phyloP scores from a whole-genome alignment of 2,888 invertebrate species.

The Polymixis lichenea region DNA sequence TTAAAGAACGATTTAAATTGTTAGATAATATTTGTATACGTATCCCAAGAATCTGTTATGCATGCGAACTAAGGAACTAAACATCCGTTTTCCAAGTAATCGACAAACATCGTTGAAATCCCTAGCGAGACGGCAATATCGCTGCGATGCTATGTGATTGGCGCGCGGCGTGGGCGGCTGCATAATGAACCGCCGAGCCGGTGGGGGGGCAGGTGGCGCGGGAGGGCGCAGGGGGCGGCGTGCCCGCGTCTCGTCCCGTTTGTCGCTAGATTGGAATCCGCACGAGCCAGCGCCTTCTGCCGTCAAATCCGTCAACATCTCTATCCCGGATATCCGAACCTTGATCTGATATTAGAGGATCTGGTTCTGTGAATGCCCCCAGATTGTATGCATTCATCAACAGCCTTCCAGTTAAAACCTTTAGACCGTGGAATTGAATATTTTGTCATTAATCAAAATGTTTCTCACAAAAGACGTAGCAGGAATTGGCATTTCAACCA shows the following conservation, averaged over 20 bases:
- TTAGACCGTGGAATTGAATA: slow-evolving; percentile 19
- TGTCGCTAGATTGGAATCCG: slow-evolving; percentile 83
- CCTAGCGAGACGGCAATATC: slow-evolving; percentile 87
- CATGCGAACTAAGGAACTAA: slow-evolving; percentile 60
- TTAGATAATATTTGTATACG: slow-evolving; percentile 7
- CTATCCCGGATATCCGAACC: slow-evolving; percentile 68
- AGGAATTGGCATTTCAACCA: slow-evolving; percentile 31
- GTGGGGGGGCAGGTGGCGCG: slow-evolving; percentile 70
- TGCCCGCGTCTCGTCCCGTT: slow-evolving; percentile 72
- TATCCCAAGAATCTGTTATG: slow-evolving; percentile 33
- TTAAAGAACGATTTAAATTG: not conserved
- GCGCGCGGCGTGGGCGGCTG: slow-evolving; percentile 88
- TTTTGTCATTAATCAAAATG: slow-evolving; percentile 17
- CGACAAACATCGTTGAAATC: slow-evolving; percentile 84
- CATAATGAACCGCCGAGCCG: slow-evolving; percentile 86
- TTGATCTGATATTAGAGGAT: slow-evolving; percentile 63
- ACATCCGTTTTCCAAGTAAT: slow-evolving; percentile 67
- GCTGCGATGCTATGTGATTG: slow-evolving; percentile 87
- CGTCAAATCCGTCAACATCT: slow-evolving; percentile 82
- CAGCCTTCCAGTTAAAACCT: not conserved
- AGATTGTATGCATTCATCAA: slow-evolving; percentile 34
- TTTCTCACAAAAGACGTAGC: slow-evolving; percentile 26
- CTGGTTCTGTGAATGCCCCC: slow-evolving; percentile 44
- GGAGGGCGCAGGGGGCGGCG: slow-evolving; percentile 56
- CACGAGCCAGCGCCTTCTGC: slow-evolving; percentile 79